Evolutionary conservation across 2,888 invertebrate species (phyloP).

Genomic region (Eupeodes latifasciatus): DNA sequence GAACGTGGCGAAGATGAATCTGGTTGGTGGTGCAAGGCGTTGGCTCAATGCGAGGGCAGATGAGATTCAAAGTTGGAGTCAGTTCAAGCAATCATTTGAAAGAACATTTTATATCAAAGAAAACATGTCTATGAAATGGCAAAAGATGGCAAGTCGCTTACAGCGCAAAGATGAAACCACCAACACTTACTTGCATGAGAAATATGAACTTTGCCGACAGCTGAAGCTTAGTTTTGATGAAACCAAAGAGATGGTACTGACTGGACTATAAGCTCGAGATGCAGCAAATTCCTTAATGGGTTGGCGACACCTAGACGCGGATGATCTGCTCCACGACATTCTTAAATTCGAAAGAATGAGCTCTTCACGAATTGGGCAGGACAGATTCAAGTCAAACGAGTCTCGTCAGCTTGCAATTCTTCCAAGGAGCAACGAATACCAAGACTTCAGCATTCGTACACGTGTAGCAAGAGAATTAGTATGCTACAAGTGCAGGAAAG

Average conservation of each 20-base stretch:
- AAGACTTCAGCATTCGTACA: neutral
- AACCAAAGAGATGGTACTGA: conserved; percentile 14
- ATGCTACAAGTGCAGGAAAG: conserved; percentile 14
- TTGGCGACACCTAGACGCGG: conserved; percentile 17
- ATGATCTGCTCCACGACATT: neutral
- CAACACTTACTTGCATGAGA: conserved; percentile 23
- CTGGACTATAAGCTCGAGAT: conserved; percentile 10
- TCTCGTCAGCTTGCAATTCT: neutral
- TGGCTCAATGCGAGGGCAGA: neutral
- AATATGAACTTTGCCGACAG: conserved; percentile 12
- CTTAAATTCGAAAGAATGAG: conserved; percentile 16
- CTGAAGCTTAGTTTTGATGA: neutral
- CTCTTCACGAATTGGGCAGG: neutral
- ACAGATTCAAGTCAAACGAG: conserved; percentile 2
- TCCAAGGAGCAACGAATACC: conserved; percentile 20
- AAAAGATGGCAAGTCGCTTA: neutral
- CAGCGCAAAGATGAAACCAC: conserved; percentile 2
- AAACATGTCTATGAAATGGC: too few relatives aligned
- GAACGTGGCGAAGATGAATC: too few relatives aligned
- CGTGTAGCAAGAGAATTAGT: conserved; percentile 16
- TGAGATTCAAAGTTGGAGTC: neutral
- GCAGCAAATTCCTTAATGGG: conserved; percentile 19
- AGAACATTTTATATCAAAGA: neutral
- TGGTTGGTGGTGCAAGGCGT: too few relatives aligned
- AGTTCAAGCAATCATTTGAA: neutral